Evolutionary conservation across 2,888 invertebrate species (phyloP), one percentile per base, ranked within the genome.

Genomic region (Caenorhabditis becei): DNA sequence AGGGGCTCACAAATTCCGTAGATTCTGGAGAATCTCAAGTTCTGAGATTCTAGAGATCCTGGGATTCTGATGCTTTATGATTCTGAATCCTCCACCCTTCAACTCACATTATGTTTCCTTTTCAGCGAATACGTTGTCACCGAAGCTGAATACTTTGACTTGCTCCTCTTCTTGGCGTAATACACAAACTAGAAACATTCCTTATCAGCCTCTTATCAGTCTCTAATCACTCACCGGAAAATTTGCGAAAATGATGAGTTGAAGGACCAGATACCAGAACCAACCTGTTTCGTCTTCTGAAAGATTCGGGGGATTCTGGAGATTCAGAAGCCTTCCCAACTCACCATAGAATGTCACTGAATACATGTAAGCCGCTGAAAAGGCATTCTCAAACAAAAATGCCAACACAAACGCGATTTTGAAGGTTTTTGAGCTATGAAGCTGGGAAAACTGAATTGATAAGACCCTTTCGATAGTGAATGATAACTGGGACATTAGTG

Each of bases 81-180:
- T n/a, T n/a, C n/a, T n/a, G n/a, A n/a, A n/a, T n/a, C n/a, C 41
- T 14, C 32, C 32, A 32, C 32, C 4, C 4, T 32, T n/a, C n/a
- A 14, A 66, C 75, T 66, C 66, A 75, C 75, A 44, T 66, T 66
- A 26, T 75, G 75, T 41, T 75, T 75, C 26, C 75, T 51, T 35
- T 61, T 75, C 53, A 75, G 24, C 14, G 75, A 75, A 20, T 75
- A 75, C 14, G 59, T 66, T 11, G 59, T 75, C 59, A 75, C 75
- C 3, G 53, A 11, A 20, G 75, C 75, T 4, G 59, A 53, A 51
- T 75, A 75, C 26, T 75, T 66, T n/a, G 49, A 51, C 28, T 61
- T 75, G 53, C 75, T 75, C 18, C 28, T 59, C 18, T 20, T 53
- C 20, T 66, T 75, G 0, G 75, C 66, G 44, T 66, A 75, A 28